Conservation (phyloP, 2,888 invertebrate species). For the Erannis defoliaria region DNA sequence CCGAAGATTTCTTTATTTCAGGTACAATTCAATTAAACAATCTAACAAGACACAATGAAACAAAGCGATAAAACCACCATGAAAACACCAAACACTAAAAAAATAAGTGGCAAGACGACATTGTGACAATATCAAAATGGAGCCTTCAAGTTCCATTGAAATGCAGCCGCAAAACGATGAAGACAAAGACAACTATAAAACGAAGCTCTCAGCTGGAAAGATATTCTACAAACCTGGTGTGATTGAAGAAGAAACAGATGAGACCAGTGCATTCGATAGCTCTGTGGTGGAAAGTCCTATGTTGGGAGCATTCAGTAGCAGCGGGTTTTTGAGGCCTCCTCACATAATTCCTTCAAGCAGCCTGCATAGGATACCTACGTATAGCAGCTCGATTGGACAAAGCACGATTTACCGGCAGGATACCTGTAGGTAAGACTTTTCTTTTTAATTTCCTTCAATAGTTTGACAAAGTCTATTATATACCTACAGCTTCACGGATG, state of each 20-base stretch:
- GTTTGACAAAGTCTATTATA: not conserved
- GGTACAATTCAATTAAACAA: conserved; percentile 12
- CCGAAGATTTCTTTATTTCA: conserved; percentile 17
- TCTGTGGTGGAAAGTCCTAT: conserved; percentile 78
- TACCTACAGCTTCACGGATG: too few species aligned
- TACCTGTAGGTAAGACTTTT: conserved; percentile 80
- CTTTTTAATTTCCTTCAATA: not conserved
- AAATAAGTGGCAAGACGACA: conserved; percentile 47
- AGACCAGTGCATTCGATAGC: conserved; percentile 80
- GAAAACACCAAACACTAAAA: conserved; percentile 12
- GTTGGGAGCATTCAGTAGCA: conserved; percentile 65
- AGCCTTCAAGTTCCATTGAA: conserved; percentile 69
- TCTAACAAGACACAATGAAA: conserved; percentile 20
- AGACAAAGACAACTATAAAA: conserved; percentile 48
- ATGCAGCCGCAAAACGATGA: conserved; percentile 71
- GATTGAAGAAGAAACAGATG: conserved; percentile 79
- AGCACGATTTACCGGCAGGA: conserved; percentile 85
- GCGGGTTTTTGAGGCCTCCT: conserved; percentile 67
- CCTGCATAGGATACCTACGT: conserved; percentile 86
- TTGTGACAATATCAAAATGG: conserved; percentile 69
- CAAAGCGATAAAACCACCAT: conserved; percentile 12
- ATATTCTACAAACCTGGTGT: conserved; percentile 82
- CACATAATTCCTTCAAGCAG: conserved; percentile 77
- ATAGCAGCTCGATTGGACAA: conserved; percentile 87
- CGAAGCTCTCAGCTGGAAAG: conserved; percentile 72